A percentile compares a stretch with the other conserved stretches of the same genome.
Conservation (phyloP, 2,888 invertebrate genomes). For the Dasysyrphus albostriatus region DNA sequence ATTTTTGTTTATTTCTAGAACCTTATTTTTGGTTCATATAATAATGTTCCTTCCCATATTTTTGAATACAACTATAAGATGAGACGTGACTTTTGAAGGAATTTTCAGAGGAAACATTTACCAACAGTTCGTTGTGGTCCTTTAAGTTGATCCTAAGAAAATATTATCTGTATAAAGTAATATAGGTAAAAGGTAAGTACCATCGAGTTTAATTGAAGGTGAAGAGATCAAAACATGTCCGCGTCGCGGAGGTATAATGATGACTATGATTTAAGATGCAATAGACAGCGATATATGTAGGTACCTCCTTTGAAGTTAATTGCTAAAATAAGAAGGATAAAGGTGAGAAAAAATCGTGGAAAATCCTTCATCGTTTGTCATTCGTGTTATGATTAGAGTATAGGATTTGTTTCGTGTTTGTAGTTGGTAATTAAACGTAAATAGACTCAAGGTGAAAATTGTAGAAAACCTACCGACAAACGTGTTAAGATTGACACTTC, state of each 20-base stretch:
- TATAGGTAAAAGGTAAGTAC: too few relatives aligned
- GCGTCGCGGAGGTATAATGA: neutral
- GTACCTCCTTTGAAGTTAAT: constrained; percentile 35
- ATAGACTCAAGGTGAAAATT: constrained; percentile 25
- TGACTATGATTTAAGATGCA: constrained; percentile 24
- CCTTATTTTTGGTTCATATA: constrained; percentile 21
- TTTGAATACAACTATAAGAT: neutral
- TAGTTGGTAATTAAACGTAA: constrained; percentile 63
- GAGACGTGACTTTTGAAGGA: constrained; percentile 64
- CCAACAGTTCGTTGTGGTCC: constrained; percentile 47
- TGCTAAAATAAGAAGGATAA: constrained; percentile 6
- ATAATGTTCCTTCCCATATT: constrained; percentile 12
- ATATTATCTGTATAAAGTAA: neutral
- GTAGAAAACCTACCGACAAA: constrained; percentile 11
- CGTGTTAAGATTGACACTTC: constrained; percentile 66
- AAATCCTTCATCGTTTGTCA: constrained; percentile 33
- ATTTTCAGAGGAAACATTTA: constrained; percentile 10
- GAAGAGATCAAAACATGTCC: constrained; percentile 59
- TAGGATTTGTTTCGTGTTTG: constrained; percentile 17
- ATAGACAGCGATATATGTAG: constrained; percentile 14
- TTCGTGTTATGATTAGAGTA: neutral
- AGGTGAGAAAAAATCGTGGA: neutral
- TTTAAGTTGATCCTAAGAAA: constrained; percentile 65
- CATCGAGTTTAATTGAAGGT: constrained; percentile 65
- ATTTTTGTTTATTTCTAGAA: constrained; percentile 34